Conservation (phyloP, 1,140 invertebrate genomes). For the Ostrea edulis region DNA sequence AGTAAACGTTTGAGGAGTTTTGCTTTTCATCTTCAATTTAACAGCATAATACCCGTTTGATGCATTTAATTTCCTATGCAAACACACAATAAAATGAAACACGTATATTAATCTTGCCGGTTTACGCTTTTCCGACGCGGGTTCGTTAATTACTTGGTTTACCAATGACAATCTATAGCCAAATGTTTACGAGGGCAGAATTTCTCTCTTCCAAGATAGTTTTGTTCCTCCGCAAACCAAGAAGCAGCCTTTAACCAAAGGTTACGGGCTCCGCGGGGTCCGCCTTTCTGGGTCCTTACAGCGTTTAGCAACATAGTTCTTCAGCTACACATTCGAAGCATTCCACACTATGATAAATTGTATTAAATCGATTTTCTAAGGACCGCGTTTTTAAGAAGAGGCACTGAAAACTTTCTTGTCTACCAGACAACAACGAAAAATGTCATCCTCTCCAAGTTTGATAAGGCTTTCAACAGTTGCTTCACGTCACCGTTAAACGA, state of each 20-base stretch:
- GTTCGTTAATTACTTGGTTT: conserved; percentile 39
- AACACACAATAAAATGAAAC: conserved; percentile 33
- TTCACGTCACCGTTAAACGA: neutral
- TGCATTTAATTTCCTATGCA: conserved; percentile 35
- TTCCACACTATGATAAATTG: conserved; percentile 20
- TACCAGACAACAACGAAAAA: conserved; percentile 12
- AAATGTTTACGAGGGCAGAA: conserved; percentile 21
- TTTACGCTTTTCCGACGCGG: conserved; percentile 7
- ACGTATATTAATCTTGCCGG: conserved; percentile 19
- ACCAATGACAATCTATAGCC: conserved; percentile 27
- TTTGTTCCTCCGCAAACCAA: conserved; percentile 28
- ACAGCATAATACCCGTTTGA: conserved; percentile 28
- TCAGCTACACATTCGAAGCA: conserved; percentile 30
- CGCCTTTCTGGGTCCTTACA: neutral
- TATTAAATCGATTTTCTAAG: conserved; percentile 9
- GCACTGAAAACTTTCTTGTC: conserved; percentile 11
- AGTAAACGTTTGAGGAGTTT: conserved; percentile 34
- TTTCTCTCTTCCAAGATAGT: conserved; percentile 29
- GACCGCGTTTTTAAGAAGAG: neutral
- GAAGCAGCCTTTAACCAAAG: conserved; percentile 20
- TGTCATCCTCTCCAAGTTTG: neutral
- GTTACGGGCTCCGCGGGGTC: conserved; percentile 1
- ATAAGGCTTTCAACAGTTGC: neutral
- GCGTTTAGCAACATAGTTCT: conserved; percentile 22
- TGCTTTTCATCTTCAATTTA: conserved; percentile 37